These are phyloP conservation scores for Himantopus leucocephalus DNA, from an alignment of 2,113 vertebrate genomes.

Conservation along the genomic window DNA sequence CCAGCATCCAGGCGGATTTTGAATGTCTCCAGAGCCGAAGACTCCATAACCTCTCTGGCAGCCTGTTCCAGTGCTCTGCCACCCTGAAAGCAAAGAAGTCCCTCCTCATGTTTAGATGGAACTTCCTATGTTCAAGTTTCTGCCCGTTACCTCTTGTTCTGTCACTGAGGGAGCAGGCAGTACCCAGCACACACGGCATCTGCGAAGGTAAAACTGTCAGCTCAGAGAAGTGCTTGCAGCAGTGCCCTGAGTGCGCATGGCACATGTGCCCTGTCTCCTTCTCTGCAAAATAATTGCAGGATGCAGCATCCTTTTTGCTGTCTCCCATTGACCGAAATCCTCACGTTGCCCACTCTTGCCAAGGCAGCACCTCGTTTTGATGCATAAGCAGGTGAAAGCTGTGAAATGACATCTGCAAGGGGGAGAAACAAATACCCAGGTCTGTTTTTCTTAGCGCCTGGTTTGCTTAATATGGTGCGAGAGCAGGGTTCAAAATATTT, in stretches of 20 bases:
- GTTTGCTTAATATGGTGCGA: background rate
- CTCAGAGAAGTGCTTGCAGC: background rate
- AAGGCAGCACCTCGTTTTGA: background rate
- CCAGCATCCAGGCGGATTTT: too few species aligned
- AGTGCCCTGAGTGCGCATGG: accelerated
- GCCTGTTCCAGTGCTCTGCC: too few species aligned
- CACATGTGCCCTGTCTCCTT: background rate
- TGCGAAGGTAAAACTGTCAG: background rate
- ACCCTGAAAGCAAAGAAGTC: too few species aligned
- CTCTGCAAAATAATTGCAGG: background rate
- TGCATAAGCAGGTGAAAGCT: background rate
- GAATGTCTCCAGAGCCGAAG: too few species aligned
- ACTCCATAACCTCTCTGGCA: too few species aligned
- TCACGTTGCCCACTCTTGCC: background rate
- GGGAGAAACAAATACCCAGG: background rate
- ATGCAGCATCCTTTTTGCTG: background rate
- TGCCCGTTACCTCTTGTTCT: too few species aligned
- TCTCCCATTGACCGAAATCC: background rate
- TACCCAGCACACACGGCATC: background rate
- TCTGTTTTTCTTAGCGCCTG: background rate
- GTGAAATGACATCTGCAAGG: background rate
- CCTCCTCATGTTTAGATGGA: too few species aligned
- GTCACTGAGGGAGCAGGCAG: background rate
- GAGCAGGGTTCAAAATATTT: background rate
- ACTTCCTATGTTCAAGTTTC: too few species aligned